Evolutionary conservation across 1,140 invertebrate genomes (phyloP).

Genomic region (Olivierus martensii): DNA sequence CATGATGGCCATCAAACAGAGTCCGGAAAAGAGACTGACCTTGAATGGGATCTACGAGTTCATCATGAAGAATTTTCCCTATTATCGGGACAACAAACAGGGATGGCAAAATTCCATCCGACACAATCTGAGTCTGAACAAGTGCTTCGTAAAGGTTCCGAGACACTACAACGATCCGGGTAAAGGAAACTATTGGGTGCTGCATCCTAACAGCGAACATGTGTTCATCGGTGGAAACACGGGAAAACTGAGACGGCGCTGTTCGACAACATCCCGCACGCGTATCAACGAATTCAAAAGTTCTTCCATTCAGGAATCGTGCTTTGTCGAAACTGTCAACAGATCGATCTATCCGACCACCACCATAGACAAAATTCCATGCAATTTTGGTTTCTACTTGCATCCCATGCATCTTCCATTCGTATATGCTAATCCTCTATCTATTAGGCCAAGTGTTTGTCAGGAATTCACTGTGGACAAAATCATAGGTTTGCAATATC

Average conservation of each 20-base stretch:
- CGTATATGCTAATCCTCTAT: too few species aligned
- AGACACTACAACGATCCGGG: slow-evolving; percentile 82
- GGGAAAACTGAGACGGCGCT: slow-evolving; percentile 60
- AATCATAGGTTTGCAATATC: too few species aligned
- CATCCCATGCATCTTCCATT: too few species aligned
- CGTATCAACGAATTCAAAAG: too few species aligned
- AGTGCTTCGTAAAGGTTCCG: slow-evolving; percentile 94
- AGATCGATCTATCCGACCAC: too few species aligned
- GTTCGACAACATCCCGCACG: slow-evolving; percentile 59
- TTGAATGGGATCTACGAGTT: slow-evolving; percentile 97
- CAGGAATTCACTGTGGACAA: too few species aligned
- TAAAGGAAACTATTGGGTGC: slow-evolving; percentile 90
- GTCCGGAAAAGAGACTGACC: slow-evolving; percentile 81
- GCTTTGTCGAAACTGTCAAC: too few species aligned
- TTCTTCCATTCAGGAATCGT: too few species aligned
- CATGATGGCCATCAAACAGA: slow-evolving; percentile 95
- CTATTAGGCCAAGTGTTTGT: too few species aligned
- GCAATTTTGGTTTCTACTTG: too few species aligned
- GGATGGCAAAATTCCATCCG: slow-evolving; percentile 98
- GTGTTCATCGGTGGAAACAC: slow-evolving; percentile 94
- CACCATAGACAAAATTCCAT: too few species aligned
- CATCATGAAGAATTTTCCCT: slow-evolving; percentile 95
- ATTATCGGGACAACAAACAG: slow-evolving; percentile 92
- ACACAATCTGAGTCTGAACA: slow-evolving; percentile 90
- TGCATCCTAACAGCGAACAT: slow-evolving; percentile 82